Evolutionary conservation across 2,888 invertebrate species (phyloP).

Genomic region (Tryphoninae sp.): DNA sequence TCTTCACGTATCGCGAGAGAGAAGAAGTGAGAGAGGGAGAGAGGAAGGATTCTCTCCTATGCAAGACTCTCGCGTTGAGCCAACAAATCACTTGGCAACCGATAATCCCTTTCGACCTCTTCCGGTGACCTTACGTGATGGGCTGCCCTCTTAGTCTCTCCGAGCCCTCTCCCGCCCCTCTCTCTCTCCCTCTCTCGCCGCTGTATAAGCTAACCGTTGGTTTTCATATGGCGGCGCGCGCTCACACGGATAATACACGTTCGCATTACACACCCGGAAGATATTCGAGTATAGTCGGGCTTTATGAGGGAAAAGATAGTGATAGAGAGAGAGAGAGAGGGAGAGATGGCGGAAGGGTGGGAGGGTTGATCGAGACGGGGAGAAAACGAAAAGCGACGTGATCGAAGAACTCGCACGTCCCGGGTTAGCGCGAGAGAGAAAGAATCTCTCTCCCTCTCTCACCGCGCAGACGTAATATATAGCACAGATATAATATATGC

Average conservation of each 20-base stretch:
- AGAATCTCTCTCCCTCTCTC: constrained; percentile 11
- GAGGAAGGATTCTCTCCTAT: constrained; percentile 5
- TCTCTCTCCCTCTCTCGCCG: too few species aligned
- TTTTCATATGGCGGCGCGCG: constrained; percentile 32
- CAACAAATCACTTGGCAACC: constrained; percentile 74
- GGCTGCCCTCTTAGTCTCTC: constrained; percentile 28
- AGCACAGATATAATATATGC: constrained; percentile 25
- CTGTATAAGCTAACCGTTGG: constrained; percentile 39
- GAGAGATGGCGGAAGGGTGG: too few species aligned
- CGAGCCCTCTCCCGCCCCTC: not conserved
- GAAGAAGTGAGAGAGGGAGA: not conserved
- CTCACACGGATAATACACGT: constrained; percentile 50
- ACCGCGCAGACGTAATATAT: constrained; percentile 5
- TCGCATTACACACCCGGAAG: constrained; percentile 56
- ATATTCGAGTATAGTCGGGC: constrained; percentile 35
- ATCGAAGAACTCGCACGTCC: constrained; percentile 59
- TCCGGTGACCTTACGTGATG: constrained; percentile 61
- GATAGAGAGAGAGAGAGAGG: too few species aligned
- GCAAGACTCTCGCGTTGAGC: constrained; percentile 60
- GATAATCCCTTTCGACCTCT: constrained; percentile 75
- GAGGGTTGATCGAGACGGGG: not conserved
- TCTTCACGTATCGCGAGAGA: constrained; percentile 53
- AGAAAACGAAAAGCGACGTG: constrained; percentile 54
- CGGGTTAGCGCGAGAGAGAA: constrained; percentile 22
- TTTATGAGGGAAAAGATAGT: not conserved